Evolutionary conservation across 2,888 invertebrate genomes (phyloP).

Genomic region (Caenorhabditis japonica): DNA sequence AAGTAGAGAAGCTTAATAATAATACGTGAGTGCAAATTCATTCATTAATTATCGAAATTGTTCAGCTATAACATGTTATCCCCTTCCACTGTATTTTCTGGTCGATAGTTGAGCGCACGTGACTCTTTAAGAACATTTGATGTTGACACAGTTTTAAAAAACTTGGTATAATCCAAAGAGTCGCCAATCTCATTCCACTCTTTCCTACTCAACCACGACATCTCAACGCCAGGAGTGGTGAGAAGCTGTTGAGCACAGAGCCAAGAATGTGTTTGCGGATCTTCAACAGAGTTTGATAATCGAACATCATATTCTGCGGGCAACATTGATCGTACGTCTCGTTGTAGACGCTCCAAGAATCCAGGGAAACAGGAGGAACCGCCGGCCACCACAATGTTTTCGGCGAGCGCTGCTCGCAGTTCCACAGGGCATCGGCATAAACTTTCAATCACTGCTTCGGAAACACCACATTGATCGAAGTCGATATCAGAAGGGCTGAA

Average conservation of each 20-base stretch:
- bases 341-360: slow-evolving; percentile 84
- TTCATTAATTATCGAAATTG: too few relatives aligned
- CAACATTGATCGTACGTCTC: slow-evolving; percentile 53
- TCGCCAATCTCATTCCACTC: slow-evolving; percentile 68
- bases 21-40: too few relatives aligned
- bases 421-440: slow-evolving; percentile 76
- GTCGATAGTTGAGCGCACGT: slow-evolving; percentile 3
- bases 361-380: slow-evolving; percentile 87
- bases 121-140: slow-evolving; percentile 22
- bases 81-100: slow-evolving; percentile 13
- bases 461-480: slow-evolving; percentile 90
- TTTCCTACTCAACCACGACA: slow-evolving; percentile 58
- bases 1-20: background rate
- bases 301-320: slow-evolving; percentile 40
- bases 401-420: slow-evolving; percentile 85
- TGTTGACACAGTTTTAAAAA: slow-evolving; percentile 18
- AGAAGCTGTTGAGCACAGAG: slow-evolving; percentile 47
- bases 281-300: slow-evolving; percentile 21
- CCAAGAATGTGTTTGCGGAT: slow-evolving; percentile 69
- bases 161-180: slow-evolving; percentile 38
- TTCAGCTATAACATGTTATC: too few relatives aligned
- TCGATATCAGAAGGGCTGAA: slow-evolving; percentile 92
- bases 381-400: slow-evolving; percentile 87
- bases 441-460: slow-evolving; percentile 52
- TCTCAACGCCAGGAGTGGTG: background rate